Evolutionary conservation across 2,113 vertebrate genomes (phyloP).

Genomic region (Aplodontia rufa): DNA sequence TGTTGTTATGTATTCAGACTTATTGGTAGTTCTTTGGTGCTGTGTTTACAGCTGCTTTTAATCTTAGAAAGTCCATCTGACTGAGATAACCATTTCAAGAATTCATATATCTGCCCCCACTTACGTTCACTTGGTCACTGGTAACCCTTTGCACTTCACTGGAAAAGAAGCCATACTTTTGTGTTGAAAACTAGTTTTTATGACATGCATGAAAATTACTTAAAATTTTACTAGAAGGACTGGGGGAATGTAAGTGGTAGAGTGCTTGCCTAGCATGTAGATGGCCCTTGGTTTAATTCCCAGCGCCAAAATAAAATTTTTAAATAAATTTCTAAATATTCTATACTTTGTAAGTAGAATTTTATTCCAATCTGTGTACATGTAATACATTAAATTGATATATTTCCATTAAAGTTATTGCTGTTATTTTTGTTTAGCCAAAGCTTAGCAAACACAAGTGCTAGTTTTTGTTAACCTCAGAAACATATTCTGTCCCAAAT

Average conservation of each 20-base stretch:
- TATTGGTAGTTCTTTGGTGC: neutral
- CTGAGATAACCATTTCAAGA: neutral
- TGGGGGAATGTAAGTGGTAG: too few species aligned
- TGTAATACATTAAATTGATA: neutral
- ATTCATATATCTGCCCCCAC: neutral
- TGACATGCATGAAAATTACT: neutral
- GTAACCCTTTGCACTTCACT: neutral
- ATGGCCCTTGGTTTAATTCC: too few species aligned
- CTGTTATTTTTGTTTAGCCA: conserved; percentile 32
- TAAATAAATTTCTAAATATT: neutral
- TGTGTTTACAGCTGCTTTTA: neutral
- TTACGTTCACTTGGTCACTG: neutral
- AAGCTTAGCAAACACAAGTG: neutral
- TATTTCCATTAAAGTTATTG: conserved; percentile 13
- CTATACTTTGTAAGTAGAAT: conserved; percentile 24
- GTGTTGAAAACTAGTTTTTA: neutral
- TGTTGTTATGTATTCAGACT: neutral
- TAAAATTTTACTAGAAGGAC: neutral
- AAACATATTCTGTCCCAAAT: neutral
- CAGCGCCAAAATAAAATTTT: too few species aligned
- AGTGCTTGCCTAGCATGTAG: too few species aligned
- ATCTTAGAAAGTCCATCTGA: neutral
- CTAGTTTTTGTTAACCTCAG: neutral
- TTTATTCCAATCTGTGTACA: neutral
- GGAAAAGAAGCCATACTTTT: neutral